A percentile compares a stretch with the other conserved stretches of the same genome.
Evolutionary conservation across 2,888 invertebrate species (phyloP).

Genomic region (Neocrepidodera transversa): DNA sequence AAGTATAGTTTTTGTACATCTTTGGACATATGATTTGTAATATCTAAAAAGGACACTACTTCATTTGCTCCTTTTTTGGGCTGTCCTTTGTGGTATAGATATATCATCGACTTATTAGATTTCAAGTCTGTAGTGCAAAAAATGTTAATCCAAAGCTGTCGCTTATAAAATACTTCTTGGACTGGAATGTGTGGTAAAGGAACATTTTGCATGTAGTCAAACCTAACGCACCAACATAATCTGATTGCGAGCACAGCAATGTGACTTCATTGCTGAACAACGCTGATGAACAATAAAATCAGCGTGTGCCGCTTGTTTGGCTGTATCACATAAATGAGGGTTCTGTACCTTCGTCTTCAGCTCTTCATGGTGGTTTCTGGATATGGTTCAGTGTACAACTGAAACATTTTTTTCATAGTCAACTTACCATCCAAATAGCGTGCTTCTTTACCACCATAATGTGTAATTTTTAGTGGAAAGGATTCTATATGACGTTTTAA

Average conservation of each 20-base stretch:
- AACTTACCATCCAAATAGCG: conserved; percentile 19
- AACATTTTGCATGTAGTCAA: conserved; percentile 47
- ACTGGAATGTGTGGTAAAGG: conserved; percentile 42
- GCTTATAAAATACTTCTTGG: conserved; percentile 46
- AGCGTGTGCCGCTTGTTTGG: conserved; percentile 26
- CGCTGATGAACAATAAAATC: conserved; percentile 30
- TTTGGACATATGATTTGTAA: too few relatives aligned
- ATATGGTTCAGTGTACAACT: conserved; percentile 3
- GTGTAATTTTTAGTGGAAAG: background rate
- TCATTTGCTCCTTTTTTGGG: too few relatives aligned
- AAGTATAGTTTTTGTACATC: too few relatives aligned
- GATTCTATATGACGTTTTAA: background rate
- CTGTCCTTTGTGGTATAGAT: too few relatives aligned
- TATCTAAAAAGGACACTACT: too few relatives aligned
- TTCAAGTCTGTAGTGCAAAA: conserved; percentile 20
- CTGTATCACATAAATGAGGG: conserved; percentile 24
- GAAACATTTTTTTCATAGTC: conserved; percentile 30
- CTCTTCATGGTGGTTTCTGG: conserved; percentile 15
- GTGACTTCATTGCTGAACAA: conserved; percentile 19
- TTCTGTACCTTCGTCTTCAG: conserved; percentile 27
- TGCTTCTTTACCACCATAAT: conserved; percentile 2
- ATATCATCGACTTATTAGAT: conserved; percentile 14
- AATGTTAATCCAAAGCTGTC: conserved; percentile 29
- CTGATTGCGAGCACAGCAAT: conserved; percentile 15
- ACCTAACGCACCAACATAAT: conserved; percentile 39